Evolutionary conservation across 35 echinoderm and acorn worm genomes (phyloP).

Genomic region (Strongylocentrotus purpuratus): DNA sequence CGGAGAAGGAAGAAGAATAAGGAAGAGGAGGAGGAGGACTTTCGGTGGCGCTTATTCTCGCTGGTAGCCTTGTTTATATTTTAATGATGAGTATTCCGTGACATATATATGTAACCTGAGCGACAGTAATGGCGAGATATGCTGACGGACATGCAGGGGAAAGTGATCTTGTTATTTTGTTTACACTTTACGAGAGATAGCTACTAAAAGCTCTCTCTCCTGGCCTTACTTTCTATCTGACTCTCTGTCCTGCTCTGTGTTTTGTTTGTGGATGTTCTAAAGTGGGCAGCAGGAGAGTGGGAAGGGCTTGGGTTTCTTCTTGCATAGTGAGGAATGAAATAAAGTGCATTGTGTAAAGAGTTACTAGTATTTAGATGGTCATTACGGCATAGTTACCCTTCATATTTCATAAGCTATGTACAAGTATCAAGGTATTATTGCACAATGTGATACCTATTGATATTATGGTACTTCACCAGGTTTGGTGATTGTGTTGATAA

Average conservation of each 20-base stretch:
- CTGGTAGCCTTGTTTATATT: neutral
- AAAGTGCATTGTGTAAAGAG: neutral
- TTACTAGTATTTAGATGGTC: neutral
- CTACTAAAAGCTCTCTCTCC: neutral
- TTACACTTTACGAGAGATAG: neutral
- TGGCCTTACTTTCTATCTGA: neutral
- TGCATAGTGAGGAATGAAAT: neutral
- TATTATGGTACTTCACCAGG: too few relatives aligned
- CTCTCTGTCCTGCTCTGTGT: neutral
- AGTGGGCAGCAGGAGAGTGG: neutral
- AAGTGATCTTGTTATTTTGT: neutral
- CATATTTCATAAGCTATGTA: too few relatives aligned
- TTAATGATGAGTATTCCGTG: constrained; percentile 12
- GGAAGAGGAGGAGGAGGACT: too few relatives aligned
- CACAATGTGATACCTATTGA: too few relatives aligned
- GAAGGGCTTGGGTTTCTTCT: neutral
- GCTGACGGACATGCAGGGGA: neutral
- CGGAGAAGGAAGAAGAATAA: too few relatives aligned
- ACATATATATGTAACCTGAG: neutral
- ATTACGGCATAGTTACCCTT: too few relatives aligned
- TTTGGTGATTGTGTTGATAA: too few relatives aligned
- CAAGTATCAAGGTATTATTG: too few relatives aligned
- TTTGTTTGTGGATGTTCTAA: neutral
- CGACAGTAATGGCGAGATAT: neutral
- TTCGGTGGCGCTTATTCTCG: neutral